Base-by-base conservation (phyloP, 1,140 invertebrate species). In the Phthorimaea operculella region DNA sequence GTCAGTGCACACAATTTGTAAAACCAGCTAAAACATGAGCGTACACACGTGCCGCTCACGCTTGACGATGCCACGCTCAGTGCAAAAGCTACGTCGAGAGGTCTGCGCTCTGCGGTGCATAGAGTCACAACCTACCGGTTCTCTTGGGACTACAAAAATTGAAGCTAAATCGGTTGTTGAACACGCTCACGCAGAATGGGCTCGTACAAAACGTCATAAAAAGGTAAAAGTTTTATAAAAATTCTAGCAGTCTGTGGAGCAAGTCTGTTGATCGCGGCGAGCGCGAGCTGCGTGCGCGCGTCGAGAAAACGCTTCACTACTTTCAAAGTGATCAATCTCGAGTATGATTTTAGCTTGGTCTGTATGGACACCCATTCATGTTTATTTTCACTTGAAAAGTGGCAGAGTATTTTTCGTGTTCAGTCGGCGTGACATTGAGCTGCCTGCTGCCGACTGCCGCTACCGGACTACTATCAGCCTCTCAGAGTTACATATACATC, bases 221-320 rank as follows among this genome's bases (percentile, higher is more conserved):
- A 80, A 69, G 66, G 67, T 72, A 76, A 79, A 79, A 75, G 55
- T 54, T 72, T 69, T 81, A 76, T 78, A 78, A 80, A 83, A 79
- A 80, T 64, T 66, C 52, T 67, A 73, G 69, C 63, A 70, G 63
- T 70, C 63, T 66, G 70, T 71, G 50, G 52, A 62, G 57, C 17
- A 33, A 64, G 52, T 63, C 55, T 44, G 54, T 56, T 60, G 52
- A 6, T 52, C 45, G 58, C 34, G 44, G 42, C 68, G 69, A 75
- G 66, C 66, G 69, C 62, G 69, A 57, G 44, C 69, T 72, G 73
- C 62, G 67, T 64, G 56, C 66, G 73, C 74, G 70, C 68, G 21
- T 4, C 21, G 21, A 28, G 21, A 28, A 28, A 28, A 28, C 21
- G 6, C 2, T 4, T 6, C 51, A 45, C 61, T 71, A 60, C 66